Base-by-base conservation (phyloP, 2,888 invertebrate genomes). In the Ophonus ardosiacus region DNA sequence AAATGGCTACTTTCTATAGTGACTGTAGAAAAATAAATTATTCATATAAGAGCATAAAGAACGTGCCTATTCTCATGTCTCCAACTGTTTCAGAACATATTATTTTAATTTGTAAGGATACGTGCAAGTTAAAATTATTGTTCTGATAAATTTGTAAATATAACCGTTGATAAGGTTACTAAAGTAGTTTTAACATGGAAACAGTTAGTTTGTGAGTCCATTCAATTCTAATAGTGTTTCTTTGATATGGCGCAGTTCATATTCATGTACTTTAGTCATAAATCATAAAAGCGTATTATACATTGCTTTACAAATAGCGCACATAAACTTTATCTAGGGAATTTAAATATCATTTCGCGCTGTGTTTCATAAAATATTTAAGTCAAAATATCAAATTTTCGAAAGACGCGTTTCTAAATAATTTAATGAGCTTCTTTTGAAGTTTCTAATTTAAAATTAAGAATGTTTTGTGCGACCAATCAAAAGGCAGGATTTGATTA, bases 401-500 rank as follows among this genome's bases (percentile, higher is more conserved):
- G n/a, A 51, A 51, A 51, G 43, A 13, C 43, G 13, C 7, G 3
- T 31, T 31, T 31, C 31, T 31, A 31, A 31, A 31, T 31, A 31
- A 31, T 31, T 31, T 31, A 31, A 31, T 10, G 13, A 51, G 13
- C 8, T 8, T 63, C 63, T 63, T 18, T 59, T 8, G 17, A 21
- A 63, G 13, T 24, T 10, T 63, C 18, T 13, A 15, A 24, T 15
- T 63, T 24, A 24, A 63, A 24, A 24, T 63, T 18, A 63, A 63
- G 24, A 63, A 63, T 24, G 63, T 63, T 31, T 15, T 68, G 68
- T 68, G 38, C 4, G n/a, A 31, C 68, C 68, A 68, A 68, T 68
- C 38, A 68, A 68, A 68, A 68, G 31, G 7, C 13, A 15, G 38
- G 4, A n/a, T 68, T 68, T 68, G 38, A 68, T 31, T 68, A 13